phyloP scores from a whole-genome alignment of 1,140 invertebrate species.

The Cyphomyrmex costatus region DNA sequence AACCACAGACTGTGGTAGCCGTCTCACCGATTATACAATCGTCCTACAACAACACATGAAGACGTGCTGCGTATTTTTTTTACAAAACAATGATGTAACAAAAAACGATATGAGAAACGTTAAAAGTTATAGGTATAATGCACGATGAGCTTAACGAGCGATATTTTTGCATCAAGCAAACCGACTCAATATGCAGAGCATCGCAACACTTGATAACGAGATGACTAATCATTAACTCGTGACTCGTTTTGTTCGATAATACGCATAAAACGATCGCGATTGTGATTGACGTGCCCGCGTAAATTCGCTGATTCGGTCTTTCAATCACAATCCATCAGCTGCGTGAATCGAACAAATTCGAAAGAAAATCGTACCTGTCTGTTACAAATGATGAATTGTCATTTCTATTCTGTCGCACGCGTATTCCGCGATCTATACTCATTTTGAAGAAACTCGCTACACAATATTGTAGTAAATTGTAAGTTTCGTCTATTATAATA shows the following conservation, averaged over 20 bases:
- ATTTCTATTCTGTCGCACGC: conserved; percentile 40
- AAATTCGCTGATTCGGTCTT: conserved; percentile 58
- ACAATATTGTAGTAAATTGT: background rate
- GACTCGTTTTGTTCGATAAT: conserved; percentile 31
- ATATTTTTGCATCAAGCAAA: background rate
- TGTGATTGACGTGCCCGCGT: conserved; percentile 27
- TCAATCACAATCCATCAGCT: conserved; percentile 70
- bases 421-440: background rate
- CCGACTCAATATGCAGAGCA: background rate
- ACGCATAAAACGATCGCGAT: conserved; percentile 25
- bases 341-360: conserved; percentile 67
- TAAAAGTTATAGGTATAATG: background rate
- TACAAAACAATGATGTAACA: background rate
- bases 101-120: background rate
- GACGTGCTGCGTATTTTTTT: background rate
- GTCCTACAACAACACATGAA: background rate
- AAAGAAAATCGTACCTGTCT: conserved; percentile 75
- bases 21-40: conserved; percentile 34
- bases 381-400: conserved; percentile 71
- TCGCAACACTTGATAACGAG: conserved; percentile 13
- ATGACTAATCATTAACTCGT: conserved; percentile 1
- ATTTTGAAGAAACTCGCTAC: conserved; percentile 2
- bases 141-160: background rate
- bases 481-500: conserved; percentile 3
- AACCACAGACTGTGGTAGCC: conserved; percentile 1